Conservation (phyloP, 1,140 invertebrate genomes). For the Trachymyrmex cornetzi region DNA sequence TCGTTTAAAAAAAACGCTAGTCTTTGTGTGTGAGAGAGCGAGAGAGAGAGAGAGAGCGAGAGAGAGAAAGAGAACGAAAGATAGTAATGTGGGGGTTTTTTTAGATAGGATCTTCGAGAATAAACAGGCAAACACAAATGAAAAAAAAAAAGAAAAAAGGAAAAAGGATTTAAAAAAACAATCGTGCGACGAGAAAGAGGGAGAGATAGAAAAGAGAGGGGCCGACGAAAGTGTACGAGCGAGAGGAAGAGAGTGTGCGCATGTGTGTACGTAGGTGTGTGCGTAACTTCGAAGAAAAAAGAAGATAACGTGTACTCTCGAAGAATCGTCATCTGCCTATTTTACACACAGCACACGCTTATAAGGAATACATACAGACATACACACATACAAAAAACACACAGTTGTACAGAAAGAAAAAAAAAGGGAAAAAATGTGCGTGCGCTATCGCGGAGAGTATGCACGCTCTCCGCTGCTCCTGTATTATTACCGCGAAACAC, state of each 20-base stretch:
- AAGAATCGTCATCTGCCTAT: constrained; percentile 77
- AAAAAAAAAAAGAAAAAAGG: constrained; percentile 59
- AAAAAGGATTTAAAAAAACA: constrained; percentile 42
- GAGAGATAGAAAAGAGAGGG: constrained; percentile 22
- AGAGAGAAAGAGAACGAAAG: not conserved
- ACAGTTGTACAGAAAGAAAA: constrained; percentile 55
- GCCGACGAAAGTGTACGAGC: constrained; percentile 57
- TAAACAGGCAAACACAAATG: constrained; percentile 72
- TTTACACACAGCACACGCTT: constrained; percentile 45
- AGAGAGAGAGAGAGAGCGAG: constrained; percentile 37
- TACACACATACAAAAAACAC: constrained; percentile 53
- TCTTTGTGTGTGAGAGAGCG: constrained; percentile 81
- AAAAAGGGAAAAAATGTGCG: constrained; percentile 75
- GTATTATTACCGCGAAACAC: constrained; percentile 66
- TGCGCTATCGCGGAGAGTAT: constrained; percentile 71
- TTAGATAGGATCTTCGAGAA: constrained; percentile 82
- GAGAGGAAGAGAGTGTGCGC: constrained; percentile 49
- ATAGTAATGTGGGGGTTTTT: constrained; percentile 78
- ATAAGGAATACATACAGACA: not conserved
- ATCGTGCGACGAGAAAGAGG: constrained; percentile 36
- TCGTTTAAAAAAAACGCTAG: constrained; percentile 83
- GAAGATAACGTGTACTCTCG: constrained; percentile 36
- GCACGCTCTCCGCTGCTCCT: constrained; percentile 72
- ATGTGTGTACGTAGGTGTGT: constrained; percentile 71
- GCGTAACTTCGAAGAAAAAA: constrained; percentile 66